Conservation (phyloP, 2,888 invertebrate genomes). For the Rhynchonema sp. region DNA sequence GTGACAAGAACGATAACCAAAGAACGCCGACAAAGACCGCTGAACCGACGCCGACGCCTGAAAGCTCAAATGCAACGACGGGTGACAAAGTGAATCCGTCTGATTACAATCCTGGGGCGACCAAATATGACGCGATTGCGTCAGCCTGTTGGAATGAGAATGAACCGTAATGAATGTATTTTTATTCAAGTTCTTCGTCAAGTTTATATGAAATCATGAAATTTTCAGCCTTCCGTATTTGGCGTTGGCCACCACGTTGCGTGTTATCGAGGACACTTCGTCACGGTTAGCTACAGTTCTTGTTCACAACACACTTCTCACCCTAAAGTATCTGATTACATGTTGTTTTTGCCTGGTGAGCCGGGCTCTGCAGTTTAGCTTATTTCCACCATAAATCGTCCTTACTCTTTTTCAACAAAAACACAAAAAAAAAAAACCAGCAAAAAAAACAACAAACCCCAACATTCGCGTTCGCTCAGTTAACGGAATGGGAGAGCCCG, state of each 20-base stretch:
- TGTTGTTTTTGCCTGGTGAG: background rate
- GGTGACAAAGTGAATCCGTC: background rate
- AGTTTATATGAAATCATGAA: background rate
- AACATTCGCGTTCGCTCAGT: too few species aligned
- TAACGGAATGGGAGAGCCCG: too few species aligned
- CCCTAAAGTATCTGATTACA: slow-evolving; percentile 2
- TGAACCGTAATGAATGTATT: background rate
- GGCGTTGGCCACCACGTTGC: slow-evolving; percentile 69
- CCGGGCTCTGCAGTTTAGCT: background rate
- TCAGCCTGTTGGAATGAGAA: background rate
- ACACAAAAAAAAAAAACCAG: too few species aligned
- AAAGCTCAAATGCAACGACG: too few species aligned
- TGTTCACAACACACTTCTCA: background rate
- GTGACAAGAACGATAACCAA: too few species aligned
- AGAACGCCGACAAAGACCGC: too few species aligned
- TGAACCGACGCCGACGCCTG: too few species aligned
- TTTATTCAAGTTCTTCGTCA: background rate
- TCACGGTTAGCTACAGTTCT: slow-evolving; percentile 12
- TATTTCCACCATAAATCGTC: too few species aligned
- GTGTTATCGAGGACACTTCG: slow-evolving; percentile 56
- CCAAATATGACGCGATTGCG: background rate
- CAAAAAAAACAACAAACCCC: too few species aligned
- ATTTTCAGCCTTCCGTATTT: slow-evolving; percentile 63
- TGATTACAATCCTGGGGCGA: background rate
- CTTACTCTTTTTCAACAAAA: too few species aligned